Conservation (phyloP, 2,888 invertebrate species). For the Metalampra italica region DNA sequence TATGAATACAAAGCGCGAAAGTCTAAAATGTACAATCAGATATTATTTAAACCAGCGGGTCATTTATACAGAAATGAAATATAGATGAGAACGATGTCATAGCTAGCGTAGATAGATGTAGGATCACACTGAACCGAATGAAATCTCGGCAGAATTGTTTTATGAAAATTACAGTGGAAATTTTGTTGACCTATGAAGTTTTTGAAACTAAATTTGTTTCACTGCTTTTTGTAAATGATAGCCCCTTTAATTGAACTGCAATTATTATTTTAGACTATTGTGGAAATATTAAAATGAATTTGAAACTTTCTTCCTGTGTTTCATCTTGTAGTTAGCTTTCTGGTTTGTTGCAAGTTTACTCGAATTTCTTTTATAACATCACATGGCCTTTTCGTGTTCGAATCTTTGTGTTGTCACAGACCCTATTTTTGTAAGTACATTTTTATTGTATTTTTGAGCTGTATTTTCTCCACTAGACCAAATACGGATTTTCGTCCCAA, state of each 20-base stretch:
- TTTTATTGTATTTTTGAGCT: constrained; percentile 30
- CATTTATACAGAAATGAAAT: no score
- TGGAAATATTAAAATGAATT: constrained; percentile 76
- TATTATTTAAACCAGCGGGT: no score
- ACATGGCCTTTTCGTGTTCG: constrained; percentile 11
- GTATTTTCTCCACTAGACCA: constrained; percentile 53
- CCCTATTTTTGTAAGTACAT: constrained; percentile 40
- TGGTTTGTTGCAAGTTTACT: constrained; percentile 38
- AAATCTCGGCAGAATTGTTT: not conserved
- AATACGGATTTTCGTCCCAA: constrained; percentile 60
- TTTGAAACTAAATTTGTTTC: constrained; percentile 20
- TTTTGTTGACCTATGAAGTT: constrained; percentile 17
- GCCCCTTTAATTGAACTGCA: constrained; percentile 55
- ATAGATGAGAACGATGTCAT: not conserved
- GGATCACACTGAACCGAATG: constrained; percentile 9
- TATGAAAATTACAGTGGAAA: constrained; percentile 8
- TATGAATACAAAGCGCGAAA: no score
- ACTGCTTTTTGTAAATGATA: constrained; percentile 45
- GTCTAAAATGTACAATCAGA: no score
- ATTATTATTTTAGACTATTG: constrained; percentile 70
- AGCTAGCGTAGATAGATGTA: constrained; percentile 1
- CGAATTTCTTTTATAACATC: constrained; percentile 17
- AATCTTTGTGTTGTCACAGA: constrained; percentile 30
- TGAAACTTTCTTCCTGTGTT: constrained; percentile 69
- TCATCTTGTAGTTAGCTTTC: constrained; percentile 54